phyloP scores from a whole-genome alignment of 1,140 invertebrate species.

The Amyelois transitella region DNA sequence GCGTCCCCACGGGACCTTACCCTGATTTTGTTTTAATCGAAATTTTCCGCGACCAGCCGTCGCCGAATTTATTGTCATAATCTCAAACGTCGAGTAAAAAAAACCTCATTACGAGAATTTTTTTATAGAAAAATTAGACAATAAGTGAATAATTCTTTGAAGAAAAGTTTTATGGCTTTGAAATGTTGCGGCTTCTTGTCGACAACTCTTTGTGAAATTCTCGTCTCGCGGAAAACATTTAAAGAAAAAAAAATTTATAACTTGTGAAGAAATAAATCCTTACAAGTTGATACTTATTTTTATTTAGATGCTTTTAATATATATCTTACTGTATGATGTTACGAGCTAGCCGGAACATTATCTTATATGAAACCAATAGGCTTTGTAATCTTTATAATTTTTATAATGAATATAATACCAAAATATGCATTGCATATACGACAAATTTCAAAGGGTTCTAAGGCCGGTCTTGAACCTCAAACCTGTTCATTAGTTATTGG shows the following conservation, averaged over 20 bases:
- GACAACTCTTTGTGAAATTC: background rate
- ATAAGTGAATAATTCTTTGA: background rate
- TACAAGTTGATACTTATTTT: too few species aligned
- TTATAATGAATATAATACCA: too few species aligned
- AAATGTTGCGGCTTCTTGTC: background rate
- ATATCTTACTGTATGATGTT: too few species aligned
- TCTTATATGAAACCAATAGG: too few species aligned
- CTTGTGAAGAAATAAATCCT: too few species aligned
- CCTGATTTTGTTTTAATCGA: constrained; percentile 64
- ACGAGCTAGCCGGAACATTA: too few species aligned
- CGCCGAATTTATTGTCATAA: constrained; percentile 22
- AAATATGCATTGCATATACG: too few species aligned
- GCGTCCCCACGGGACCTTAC: constrained; percentile 45
- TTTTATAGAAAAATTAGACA: background rate
- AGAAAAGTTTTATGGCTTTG: background rate
- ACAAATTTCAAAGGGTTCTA: background rate
- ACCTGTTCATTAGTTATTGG: constrained; percentile 38
- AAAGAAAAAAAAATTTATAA: too few species aligned
- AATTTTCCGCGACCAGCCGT: constrained; percentile 33
- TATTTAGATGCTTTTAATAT: too few species aligned
- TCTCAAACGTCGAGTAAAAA: constrained; percentile 19
- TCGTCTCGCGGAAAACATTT: too few species aligned
- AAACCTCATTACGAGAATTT: background rate
- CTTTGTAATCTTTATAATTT: too few species aligned
- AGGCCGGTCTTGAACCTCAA: too few species aligned